Base-by-base conservation (phyloP, 1,140 invertebrate species). In the Rhysida immarginata region DNA sequence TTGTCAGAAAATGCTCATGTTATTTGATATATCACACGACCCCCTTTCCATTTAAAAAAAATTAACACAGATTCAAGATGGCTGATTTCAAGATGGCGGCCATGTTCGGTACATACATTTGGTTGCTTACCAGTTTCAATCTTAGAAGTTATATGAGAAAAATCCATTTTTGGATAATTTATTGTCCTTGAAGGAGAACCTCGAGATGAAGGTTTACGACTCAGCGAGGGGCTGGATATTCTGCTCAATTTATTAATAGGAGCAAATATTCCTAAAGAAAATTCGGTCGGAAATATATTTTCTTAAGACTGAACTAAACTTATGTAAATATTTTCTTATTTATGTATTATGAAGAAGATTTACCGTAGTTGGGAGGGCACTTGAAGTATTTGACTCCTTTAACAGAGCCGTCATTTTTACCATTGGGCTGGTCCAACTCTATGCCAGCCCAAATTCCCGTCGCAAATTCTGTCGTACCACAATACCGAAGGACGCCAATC, bases 341-440 rank as follows among this genome's bases (percentile, higher is more conserved):
- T n/a, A n/a, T n/a, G n/a, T n/a, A n/a, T n/a, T n/a, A n/a, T n/a
- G n/a, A n/a, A n/a, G n/a, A n/a, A n/a, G n/a, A n/a, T 53, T 55
- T 61, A 69, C 70, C 71, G 60, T 70, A 65, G 58, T 65, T 67
- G 58, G 52, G 68, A 68, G 54, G 64, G 55, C 65, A 68, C 14
- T 61, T 63, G 52, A 75, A 74, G 62, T 74, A 74, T 16, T 58
- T 44, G 5, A 65, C 69, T 13, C 75, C 77, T 55, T 77, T 71
- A 29, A 79, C 71, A 18, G 74, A 69, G 2, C 77, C 78, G 69
- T 79, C 74, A 62, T 78, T 78, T 62, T 77, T 78, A 2, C 77
- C 77, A 18, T 70, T 67, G 5, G 74, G 65, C 26, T 66, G 62
- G 59, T 79, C 75, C 41, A 79, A 63, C 61, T 77, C 74, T 26